These are phyloP conservation scores for Triplophysa yarkandensis DNA, from an alignment of 2,797 vertebrate species.

Conservation along the genomic window DNA sequence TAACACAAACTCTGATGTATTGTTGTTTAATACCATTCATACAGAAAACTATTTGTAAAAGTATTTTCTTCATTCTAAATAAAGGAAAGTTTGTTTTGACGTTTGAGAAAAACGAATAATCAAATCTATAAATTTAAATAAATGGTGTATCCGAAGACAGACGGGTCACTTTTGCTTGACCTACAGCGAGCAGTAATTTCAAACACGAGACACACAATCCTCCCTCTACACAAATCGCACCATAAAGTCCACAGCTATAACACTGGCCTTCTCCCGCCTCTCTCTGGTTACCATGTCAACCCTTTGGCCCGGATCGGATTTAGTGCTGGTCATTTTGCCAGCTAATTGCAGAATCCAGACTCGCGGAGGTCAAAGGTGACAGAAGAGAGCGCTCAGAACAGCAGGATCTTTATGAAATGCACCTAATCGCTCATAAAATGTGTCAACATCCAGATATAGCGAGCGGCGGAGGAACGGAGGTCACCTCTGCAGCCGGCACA, in stretches of 20 bases:
- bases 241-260: constrained; percentile 51
- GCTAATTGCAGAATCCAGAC: constrained; percentile 71
- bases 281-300: constrained; percentile 69
- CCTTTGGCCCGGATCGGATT: constrained; percentile 67
- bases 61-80: not conserved
- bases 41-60: not conserved
- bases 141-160: not conserved
- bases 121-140: not conserved
- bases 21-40: no score
- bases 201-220: not conserved
- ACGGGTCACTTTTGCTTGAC: not conserved
- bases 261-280: constrained; percentile 62
- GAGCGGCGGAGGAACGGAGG: constrained; percentile 36
- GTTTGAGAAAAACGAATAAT: not conserved
- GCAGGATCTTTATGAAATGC: constrained; percentile 43
- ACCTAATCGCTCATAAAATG: constrained; percentile 60
- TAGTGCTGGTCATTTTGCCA: constrained; percentile 72
- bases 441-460: constrained; percentile 51
- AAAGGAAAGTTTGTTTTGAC: not conserved
- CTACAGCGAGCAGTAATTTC: not conserved
- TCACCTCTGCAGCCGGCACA: constrained; percentile 33
- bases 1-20: not conserved
- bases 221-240: constrained; percentile 17
- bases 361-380: constrained; percentile 68
- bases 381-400: constrained; percentile 45